Evolutionary conservation across 2,888 invertebrate species (phyloP).

Genomic region (Chrysodeixis includens): DNA sequence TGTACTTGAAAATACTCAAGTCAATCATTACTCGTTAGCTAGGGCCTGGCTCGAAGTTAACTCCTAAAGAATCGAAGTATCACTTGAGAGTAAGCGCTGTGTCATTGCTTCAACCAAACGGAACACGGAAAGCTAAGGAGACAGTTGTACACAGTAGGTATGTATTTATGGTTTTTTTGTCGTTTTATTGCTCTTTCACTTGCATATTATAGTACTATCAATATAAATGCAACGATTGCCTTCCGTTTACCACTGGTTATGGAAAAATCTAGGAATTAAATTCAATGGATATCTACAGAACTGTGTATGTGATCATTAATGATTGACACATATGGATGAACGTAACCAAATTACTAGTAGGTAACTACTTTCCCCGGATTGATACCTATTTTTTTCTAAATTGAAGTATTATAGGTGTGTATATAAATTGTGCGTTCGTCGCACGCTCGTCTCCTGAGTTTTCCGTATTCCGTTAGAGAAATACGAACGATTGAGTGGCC

Average conservation of each 20-base stretch:
- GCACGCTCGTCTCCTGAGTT: constrained; percentile 62
- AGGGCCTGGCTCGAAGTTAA: constrained; percentile 74
- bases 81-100: constrained; percentile 85
- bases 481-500: constrained; percentile 86
- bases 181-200: not conserved
- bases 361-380: not conserved
- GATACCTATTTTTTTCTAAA: too few relatives aligned
- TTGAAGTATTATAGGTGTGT: too few relatives aligned
- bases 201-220: not conserved
- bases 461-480: constrained; percentile 69
- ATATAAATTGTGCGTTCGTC: constrained; percentile 11
- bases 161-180: too few relatives aligned
- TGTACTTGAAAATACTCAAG: constrained; percentile 77
- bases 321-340: too few relatives aligned
- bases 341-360: too few relatives aligned
- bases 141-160: too few relatives aligned
- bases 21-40: constrained; percentile 86
- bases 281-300: not conserved
- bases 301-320: not conserved
- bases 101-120: constrained; percentile 80
- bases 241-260: not conserved
- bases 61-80: constrained; percentile 86
- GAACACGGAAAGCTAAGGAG: constrained; percentile 69
- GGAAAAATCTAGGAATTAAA: not conserved
- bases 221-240: not conserved